Evolutionary conservation across 2,113 vertebrate genomes (phyloP).

Genomic region (Platysternon megacephalum): DNA sequence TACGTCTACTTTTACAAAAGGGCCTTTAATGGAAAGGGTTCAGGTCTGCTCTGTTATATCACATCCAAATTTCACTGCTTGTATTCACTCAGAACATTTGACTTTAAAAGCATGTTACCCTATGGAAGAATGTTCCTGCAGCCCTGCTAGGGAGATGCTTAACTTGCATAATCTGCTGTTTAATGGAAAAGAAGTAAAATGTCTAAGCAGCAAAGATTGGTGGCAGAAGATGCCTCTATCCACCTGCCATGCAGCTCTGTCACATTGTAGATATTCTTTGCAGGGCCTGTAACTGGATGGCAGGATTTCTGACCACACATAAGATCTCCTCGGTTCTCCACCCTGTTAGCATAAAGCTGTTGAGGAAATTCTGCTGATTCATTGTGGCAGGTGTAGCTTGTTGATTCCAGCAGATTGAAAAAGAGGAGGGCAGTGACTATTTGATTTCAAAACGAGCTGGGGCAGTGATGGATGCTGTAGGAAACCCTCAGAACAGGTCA

Average conservation of each 20-base stretch:
- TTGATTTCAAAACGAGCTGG: rapidly evolving
- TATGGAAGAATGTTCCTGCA: not conserved
- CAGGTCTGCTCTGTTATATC: not conserved
- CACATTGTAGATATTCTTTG: not conserved
- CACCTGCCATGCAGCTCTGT: not conserved
- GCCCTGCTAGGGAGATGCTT: not conserved
- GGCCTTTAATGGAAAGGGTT: not conserved
- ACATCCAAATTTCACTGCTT: not conserved
- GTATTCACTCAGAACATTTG: not conserved
- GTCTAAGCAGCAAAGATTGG: not conserved
- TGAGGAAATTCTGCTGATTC: not conserved
- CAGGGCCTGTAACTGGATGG: not conserved
- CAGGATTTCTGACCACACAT: rapidly evolving
- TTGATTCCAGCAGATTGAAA: rapidly evolving
- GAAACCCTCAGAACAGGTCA: not conserved
- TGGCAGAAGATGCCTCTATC: not conserved
- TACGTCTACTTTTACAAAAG: not conserved
- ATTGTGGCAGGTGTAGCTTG: rapidly evolving
- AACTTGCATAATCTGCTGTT: not conserved
- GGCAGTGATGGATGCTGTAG: not conserved
- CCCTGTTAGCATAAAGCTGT: not conserved
- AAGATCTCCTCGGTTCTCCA: not conserved
- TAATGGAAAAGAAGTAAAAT: not conserved
- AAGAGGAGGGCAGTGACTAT: not conserved
- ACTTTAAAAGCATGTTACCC: rapidly evolving